Evolutionary conservation across 1,140 invertebrate genomes (phyloP).

Genomic region (Drosophila eugracilis): DNA sequence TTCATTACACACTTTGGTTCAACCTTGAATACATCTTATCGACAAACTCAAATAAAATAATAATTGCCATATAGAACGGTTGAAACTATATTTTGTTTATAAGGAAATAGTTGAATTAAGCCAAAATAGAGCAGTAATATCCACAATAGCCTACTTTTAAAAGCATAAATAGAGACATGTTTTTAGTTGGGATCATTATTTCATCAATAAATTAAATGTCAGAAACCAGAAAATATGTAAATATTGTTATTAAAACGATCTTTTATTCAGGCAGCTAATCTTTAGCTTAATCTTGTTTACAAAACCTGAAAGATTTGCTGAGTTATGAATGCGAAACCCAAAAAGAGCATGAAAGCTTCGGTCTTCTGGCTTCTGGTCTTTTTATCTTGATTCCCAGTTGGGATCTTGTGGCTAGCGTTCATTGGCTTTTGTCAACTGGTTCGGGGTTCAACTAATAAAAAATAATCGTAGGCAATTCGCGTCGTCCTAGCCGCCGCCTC

Average conservation of each 20-base stretch:
- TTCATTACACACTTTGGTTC: background rate
- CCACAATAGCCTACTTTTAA: too few relatives aligned
- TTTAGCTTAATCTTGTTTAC: background rate
- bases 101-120: background rate
- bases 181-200: too few relatives aligned
- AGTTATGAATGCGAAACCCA: background rate
- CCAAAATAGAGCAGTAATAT: too few relatives aligned
- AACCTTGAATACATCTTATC: conserved; percentile 27
- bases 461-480: conserved; percentile 65
- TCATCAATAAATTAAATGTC: background rate
- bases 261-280: background rate
- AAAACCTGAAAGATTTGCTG: background rate
- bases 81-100: background rate
- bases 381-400: background rate
- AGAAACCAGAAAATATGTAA: background rate
- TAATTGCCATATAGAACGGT: conserved; percentile 5
- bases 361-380: background rate
- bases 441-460: conserved; percentile 59
- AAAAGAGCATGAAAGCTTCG: conserved; percentile 31
- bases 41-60: conserved; percentile 13
- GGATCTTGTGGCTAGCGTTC: conserved; percentile 27
- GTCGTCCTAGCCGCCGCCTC: conserved; percentile 44
- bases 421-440: conserved; percentile 63
- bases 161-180: too few relatives aligned
- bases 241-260: background rate